phyloP scores from a whole-genome alignment of 2,113 vertebrate species.

The Oceanites oceanicus region DNA sequence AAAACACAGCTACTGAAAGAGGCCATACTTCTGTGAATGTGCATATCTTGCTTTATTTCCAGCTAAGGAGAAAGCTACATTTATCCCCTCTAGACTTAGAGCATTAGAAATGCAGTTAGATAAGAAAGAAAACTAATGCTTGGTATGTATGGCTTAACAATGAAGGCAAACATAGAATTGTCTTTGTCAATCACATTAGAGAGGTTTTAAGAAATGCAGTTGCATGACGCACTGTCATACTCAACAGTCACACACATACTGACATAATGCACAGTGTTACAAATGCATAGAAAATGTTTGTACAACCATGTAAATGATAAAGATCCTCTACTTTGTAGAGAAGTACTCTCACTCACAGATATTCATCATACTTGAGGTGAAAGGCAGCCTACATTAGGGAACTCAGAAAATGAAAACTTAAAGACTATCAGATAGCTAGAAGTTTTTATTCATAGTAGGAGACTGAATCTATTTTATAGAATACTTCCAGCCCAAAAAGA shows the following conservation, averaged over 20 bases:
- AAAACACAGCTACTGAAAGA: background rate
- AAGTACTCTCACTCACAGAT: background rate
- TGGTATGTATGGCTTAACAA: background rate
- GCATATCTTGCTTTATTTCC: background rate
- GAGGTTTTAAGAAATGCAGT: background rate
- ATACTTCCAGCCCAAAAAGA: background rate
- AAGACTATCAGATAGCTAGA: background rate
- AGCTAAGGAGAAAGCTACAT: background rate
- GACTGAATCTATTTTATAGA: background rate
- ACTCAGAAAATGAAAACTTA: background rate
- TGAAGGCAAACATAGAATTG: background rate
- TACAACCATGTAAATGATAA: background rate
- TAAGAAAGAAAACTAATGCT: background rate
- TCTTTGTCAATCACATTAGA: background rate
- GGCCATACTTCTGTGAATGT: background rate
- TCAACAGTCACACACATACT: background rate
- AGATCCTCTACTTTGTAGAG: background rate
- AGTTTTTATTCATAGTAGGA: background rate
- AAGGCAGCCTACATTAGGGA: background rate
- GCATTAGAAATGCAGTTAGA: background rate
- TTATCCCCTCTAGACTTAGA: background rate
- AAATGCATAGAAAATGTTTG: background rate
- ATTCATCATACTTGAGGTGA: background rate
- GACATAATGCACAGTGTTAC: background rate
- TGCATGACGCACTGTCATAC: background rate